A percentile compares a stretch with the other conserved stretches of the same genome.
Conservation (phyloP, 2,113 vertebrate species). For the Grammomys surdaster region DNA sequence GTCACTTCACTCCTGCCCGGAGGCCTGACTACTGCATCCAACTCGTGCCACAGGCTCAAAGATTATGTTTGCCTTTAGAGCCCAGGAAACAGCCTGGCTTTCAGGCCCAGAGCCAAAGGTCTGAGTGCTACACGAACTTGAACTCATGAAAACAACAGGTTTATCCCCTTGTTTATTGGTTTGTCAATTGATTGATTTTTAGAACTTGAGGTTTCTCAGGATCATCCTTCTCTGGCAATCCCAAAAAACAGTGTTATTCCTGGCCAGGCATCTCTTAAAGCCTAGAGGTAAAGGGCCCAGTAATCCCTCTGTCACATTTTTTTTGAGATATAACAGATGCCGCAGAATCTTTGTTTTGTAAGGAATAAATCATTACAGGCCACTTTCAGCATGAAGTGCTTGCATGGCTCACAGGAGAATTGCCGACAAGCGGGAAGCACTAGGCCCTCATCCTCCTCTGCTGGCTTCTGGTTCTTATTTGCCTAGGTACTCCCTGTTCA, state of each 20-base stretch:
- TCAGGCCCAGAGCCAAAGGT: neutral
- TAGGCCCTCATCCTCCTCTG: neutral
- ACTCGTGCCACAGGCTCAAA: neutral
- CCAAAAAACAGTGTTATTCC: neutral
- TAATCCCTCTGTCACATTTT: neutral
- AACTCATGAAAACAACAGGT: slow-evolving; percentile 52
- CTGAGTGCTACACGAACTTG: neutral
- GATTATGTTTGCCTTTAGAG: slow-evolving; percentile 21
- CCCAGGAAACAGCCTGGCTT: slow-evolving; percentile 38
- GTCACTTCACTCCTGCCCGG: neutral
- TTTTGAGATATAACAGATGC: neutral
- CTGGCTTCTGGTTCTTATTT: neutral
- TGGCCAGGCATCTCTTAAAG: neutral
- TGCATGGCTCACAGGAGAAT: neutral
- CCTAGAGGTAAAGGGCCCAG: neutral
- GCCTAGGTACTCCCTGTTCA: neutral
- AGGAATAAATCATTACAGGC: neutral
- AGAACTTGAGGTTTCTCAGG: neutral
- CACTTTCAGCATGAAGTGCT: neutral
- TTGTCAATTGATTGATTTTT: slow-evolving; percentile 28
- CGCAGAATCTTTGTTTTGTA: neutral
- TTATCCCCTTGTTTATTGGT: slow-evolving; percentile 34
- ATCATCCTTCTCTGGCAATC: neutral
- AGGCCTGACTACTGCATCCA: neutral
- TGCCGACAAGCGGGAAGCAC: neutral